Percentiles rank a stretch among this genome's conserved stretches.
Evolutionary conservation across 2,113 vertebrate species (phyloP).

Genomic region (Rhinoderma darwinii): DNA sequence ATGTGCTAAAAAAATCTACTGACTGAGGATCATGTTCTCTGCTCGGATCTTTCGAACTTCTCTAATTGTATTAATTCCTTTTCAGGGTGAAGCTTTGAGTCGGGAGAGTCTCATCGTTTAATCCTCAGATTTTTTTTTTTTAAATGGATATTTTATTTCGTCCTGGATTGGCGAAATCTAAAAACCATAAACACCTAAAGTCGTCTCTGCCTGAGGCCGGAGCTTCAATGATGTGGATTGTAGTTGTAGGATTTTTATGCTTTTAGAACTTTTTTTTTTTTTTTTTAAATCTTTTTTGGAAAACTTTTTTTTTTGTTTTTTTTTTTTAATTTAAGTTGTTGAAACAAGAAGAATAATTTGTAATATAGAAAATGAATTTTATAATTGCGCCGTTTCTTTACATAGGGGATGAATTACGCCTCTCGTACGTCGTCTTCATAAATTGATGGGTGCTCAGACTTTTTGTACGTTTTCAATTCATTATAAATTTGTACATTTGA

Average conservation of each 20-base stretch:
- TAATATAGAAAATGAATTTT: not conserved
- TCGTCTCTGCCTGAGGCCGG: too few species aligned
- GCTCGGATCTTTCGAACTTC: not conserved
- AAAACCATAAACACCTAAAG: too few species aligned
- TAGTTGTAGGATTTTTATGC: too few species aligned
- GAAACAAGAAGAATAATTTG: not conserved
- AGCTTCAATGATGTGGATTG: too few species aligned
- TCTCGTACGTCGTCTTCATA: not conserved
- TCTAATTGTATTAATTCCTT: conserved; percentile 36
- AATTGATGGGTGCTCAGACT: not conserved
- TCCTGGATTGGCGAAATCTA: not conserved
- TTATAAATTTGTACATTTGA: not conserved
- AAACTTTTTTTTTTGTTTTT: not conserved
- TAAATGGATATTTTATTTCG: not conserved
- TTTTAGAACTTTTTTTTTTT: not conserved
- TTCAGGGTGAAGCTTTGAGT: conserved; percentile 86
- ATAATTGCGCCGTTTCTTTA: not conserved
- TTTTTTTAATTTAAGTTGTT: not conserved
- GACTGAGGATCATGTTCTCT: not conserved
- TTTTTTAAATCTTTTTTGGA: too few species aligned
- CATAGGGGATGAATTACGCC: not conserved
- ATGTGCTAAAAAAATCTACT: too few species aligned
- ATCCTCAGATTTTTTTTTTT: conserved; percentile 33
- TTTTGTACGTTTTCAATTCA: too few species aligned
- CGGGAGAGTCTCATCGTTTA: conserved; percentile 89